A percentile compares a stretch with the other conserved stretches of the same genome.
Evolutionary conservation across 2,888 invertebrate genomes (phyloP).

Genomic region (Acanthosepion esculentum): DNA sequence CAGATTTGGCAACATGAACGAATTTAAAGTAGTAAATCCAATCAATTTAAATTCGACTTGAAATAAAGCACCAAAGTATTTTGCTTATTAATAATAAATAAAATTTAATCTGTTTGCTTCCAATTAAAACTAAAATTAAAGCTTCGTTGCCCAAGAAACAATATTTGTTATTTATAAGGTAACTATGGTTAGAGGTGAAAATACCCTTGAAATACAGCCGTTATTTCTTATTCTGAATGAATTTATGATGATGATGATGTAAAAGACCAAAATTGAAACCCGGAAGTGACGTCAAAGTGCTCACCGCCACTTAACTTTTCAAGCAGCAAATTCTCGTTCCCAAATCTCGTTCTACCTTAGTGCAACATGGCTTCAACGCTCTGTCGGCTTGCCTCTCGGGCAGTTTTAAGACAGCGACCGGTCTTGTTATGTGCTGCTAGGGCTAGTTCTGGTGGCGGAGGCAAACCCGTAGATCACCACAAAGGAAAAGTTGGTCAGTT

Average conservation of each 20-base stretch:
- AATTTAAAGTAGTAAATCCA: no score
- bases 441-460: slow-evolving; percentile 53
- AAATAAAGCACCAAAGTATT: no score
- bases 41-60: no score
- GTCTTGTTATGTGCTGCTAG: slow-evolving; percentile 51
- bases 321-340: not conserved
- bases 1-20: no score
- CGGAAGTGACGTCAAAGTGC: not conserved
- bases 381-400: slow-evolving; percentile 52
- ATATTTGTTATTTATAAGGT: not conserved
- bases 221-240: not conserved
- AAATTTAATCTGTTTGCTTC: no score
- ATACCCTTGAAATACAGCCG: not conserved
- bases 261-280: not conserved
- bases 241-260: not conserved
- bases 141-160: no score
- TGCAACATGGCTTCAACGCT: slow-evolving; percentile 57
- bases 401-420: slow-evolving; percentile 52
- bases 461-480: slow-evolving; percentile 54
- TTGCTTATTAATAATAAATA: no score
- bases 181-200: not conserved
- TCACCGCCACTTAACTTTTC: not conserved
- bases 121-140: no score
- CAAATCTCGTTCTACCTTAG: not conserved
- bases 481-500: slow-evolving; percentile 58